A percentile compares a stretch with the other conserved stretches of the same genome.
Evolutionary conservation across 2,797 vertebrate genomes (phyloP).

Genomic region (Leuciscus waleckii): DNA sequence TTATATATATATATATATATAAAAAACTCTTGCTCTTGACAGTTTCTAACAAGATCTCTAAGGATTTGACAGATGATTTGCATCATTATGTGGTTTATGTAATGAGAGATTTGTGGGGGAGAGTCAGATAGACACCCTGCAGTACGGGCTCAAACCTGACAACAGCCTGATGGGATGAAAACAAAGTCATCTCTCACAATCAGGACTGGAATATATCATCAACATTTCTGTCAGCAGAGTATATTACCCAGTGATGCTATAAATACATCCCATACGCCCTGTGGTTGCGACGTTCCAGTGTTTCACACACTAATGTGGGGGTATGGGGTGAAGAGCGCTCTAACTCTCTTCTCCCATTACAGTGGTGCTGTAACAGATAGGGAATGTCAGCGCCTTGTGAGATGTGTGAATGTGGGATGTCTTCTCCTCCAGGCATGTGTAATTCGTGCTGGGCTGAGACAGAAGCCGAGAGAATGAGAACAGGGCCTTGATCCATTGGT

Average conservation of each 20-base stretch:
- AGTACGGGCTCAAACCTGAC: conserved; percentile 31
- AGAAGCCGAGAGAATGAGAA: conserved; percentile 29
- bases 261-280: conserved; percentile 28
- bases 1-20: too few relatives aligned
- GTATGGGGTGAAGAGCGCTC: conserved; percentile 10
- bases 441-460: conserved; percentile 41
- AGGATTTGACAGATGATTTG: conserved; percentile 23
- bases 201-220: conserved; percentile 30
- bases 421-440: conserved; percentile 41
- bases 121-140: conserved; percentile 45
- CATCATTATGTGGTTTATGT: conserved; percentile 22
- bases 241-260: conserved; percentile 12
- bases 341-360: conserved; percentile 44
- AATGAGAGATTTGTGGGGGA: conserved; percentile 26
- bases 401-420: conserved; percentile 35
- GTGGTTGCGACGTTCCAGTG: conserved; percentile 17
- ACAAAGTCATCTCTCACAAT: conserved; percentile 36
- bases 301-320: conserved; percentile 34
- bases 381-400: conserved; percentile 36
- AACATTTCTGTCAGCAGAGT: conserved; percentile 24
- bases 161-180: conserved; percentile 46
- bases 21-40: conserved; percentile 24
- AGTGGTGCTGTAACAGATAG: conserved; percentile 37
- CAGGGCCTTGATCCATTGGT: conserved; percentile 38
- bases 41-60: conserved; percentile 40